These are phyloP conservation scores for Propsilocerus akamusi DNA, from an alignment of 1,140 invertebrate species.

Conservation along the genomic window DNA sequence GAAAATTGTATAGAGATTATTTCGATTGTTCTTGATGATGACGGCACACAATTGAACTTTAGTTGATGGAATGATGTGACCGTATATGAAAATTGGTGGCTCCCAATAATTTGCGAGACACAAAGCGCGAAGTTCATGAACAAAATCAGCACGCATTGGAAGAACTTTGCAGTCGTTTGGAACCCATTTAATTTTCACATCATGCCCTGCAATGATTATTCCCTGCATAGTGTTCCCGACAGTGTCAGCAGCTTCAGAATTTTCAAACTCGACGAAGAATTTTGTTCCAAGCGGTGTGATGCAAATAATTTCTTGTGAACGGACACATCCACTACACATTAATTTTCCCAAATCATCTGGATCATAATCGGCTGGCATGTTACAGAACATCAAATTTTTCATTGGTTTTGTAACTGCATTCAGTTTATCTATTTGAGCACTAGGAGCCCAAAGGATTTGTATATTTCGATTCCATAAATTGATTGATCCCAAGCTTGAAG, in stretches of 20 bases:
- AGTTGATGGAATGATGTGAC: background rate
- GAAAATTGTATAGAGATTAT: constrained; percentile 5
- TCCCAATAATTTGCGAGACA: constrained; percentile 11
- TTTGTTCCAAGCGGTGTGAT: constrained; percentile 9
- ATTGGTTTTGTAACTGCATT: background rate
- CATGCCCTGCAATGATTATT: background rate
- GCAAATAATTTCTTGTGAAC: constrained; percentile 6
- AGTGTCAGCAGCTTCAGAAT: constrained; percentile 8
- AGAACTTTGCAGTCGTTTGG: constrained; percentile 6
- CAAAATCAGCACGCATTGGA: constrained; percentile 7
- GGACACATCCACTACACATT: constrained; percentile 6
- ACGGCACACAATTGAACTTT: background rate
- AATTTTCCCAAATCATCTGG: constrained; percentile 7
- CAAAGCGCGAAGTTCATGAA: constrained; percentile 9
- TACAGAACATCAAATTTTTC: background rate
- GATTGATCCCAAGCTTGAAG: constrained; percentile 7
- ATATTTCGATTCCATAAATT: constrained; percentile 8
- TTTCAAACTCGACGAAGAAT: constrained; percentile 9
- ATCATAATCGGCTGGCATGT: constrained; percentile 1
- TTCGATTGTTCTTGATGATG: background rate
- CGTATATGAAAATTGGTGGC: constrained; percentile 10
- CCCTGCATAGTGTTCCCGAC: constrained; percentile 7
- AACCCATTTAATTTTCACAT: constrained; percentile 9
- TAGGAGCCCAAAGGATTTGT: constrained; percentile 9
- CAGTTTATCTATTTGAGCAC: background rate